Evolutionary conservation across 2,797 vertebrate genomes (phyloP), one percentile per base, ranked within the genome.

Genomic region (Odontamblyopus rebecca): DNA sequence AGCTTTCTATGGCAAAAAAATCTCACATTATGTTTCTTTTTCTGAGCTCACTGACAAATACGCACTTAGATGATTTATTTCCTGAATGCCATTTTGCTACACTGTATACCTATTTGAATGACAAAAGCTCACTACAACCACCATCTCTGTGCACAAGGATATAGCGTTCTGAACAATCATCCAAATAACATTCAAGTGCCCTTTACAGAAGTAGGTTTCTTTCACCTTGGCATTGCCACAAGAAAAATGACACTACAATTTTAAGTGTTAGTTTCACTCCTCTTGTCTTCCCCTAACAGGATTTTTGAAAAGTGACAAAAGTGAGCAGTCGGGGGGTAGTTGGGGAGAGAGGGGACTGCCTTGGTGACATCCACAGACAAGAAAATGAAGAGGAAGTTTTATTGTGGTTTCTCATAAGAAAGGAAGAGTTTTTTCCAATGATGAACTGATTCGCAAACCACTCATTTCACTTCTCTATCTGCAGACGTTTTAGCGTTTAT

Each of bases 41-140:
- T 83, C 26, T 84, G 81, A 67, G 27, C 53, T 69, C 73, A 73
- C 79, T 73, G 54, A 77, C 77, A 61, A 85, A 78, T 83, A 86
- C 69, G 74, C 65, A 78, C 81, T 88, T 80, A 69, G 53, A 71
- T 60, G 74, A 82, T 83, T 80, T 83, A 78, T 86, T 78, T 83
- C 61, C 73, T 76, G 72, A 83, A 82, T 75, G 72, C 54, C 68
- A 66, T 77, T 90, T 86, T 83, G 73, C 81, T 72, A n/a, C 68
- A 73, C 67, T 77, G 64, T 76, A 81, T 8, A 15, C n/a, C n/a
- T 13, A 64, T 64, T 64, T 64, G 38, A 64, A 64, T 64, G 38
- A 64, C 62, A 64, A 64, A 64, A 15, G 62, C n/a, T 26, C 6
- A 11, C 11, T 64, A 44, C 23, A 41, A 26, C 35, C 35, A 41